A percentile compares a stretch with the other conserved stretches of the same genome.
Conservation (phyloP, 2,888 invertebrate genomes). For the Lymantria monacha region DNA sequence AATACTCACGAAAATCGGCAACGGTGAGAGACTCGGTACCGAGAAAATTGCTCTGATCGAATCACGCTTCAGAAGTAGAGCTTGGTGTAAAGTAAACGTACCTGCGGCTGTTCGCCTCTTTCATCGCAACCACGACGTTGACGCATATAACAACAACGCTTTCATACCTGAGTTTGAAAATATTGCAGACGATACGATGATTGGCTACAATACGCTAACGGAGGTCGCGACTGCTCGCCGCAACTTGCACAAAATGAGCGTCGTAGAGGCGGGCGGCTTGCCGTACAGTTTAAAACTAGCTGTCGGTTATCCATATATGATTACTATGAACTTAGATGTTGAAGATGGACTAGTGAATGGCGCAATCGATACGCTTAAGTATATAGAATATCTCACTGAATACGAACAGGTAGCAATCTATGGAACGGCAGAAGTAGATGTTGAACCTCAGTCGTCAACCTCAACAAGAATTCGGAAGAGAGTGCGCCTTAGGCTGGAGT, state of each 20-base stretch:
- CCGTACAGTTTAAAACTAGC: conserved; percentile 24
- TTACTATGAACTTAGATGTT: conserved; percentile 22
- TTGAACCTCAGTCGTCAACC: too few species aligned
- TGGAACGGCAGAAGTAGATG: too few species aligned
- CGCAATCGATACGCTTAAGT: too few species aligned
- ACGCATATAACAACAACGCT: conserved; percentile 32
- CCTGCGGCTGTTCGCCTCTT: conserved; percentile 27
- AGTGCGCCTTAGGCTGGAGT: too few species aligned
- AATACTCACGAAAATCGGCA: conserved; percentile 19
- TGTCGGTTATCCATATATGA: conserved; percentile 26
- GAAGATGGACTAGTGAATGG: conserved; percentile 8
- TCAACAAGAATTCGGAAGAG: too few species aligned
- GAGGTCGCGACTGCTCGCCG: neutral
- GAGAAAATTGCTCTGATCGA: conserved; percentile 31
- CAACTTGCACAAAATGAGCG: conserved; percentile 28
- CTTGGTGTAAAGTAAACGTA: conserved; percentile 24
- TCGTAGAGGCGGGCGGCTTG: conserved; percentile 26
- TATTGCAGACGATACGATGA: conserved; percentile 21
- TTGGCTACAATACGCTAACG: conserved; percentile 14
- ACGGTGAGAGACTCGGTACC: conserved; percentile 13
- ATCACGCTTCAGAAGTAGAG: conserved; percentile 24
- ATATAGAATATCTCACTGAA: too few species aligned
- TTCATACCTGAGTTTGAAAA: conserved; percentile 24
- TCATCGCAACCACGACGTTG: conserved; percentile 35
- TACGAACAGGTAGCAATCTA: too few species aligned